phyloP scores from a whole-genome alignment of 2,797 vertebrate genomes.

The Diplodus sargus region DNA sequence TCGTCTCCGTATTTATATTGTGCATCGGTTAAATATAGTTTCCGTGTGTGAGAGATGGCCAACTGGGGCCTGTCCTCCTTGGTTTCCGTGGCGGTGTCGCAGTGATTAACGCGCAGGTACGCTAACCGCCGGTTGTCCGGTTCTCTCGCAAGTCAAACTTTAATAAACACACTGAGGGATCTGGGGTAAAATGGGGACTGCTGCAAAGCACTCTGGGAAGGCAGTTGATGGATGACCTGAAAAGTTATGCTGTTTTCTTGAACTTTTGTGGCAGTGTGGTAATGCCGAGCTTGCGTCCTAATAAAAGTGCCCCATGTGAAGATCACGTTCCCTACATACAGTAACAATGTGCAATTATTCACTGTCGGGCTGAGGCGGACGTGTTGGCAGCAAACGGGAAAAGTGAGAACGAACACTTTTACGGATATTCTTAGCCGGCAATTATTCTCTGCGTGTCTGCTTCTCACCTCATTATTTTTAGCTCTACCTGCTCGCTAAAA shows the following conservation, averaged over 20 bases:
- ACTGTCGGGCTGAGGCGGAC: slow-evolving; percentile 22
- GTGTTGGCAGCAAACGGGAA: slow-evolving; percentile 33
- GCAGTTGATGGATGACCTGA: slow-evolving; percentile 65
- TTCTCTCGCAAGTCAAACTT: slow-evolving; percentile 42
- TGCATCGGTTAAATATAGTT: slow-evolving; percentile 58
- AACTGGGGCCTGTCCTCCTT: slow-evolving; percentile 74
- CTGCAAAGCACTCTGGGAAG: slow-evolving; percentile 62
- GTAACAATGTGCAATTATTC: slow-evolving; percentile 46
- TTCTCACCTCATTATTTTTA: slow-evolving; percentile 61
- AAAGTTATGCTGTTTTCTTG: slow-evolving; percentile 49
- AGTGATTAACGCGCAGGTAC: slow-evolving; percentile 77
- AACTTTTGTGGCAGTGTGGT: slow-evolving; percentile 54
- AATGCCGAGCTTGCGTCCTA: slow-evolving; percentile 10
- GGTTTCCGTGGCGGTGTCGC: slow-evolving; percentile 65
- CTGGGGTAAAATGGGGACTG: slow-evolving; percentile 46
- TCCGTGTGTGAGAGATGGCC: slow-evolving; percentile 41
- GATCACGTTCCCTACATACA: slow-evolving; percentile 30
- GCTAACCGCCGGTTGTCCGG: slow-evolving; percentile 58
- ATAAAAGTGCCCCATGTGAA: slow-evolving; percentile 23
- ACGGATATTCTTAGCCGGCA: slow-evolving; percentile 65
- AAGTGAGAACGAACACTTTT: slow-evolving; percentile 50
- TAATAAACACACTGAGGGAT: slow-evolving; percentile 61
- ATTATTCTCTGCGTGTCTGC: slow-evolving; percentile 56
- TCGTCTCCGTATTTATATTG: slow-evolving; percentile 38
- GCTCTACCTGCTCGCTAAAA: slow-evolving; percentile 44